Conservation (phyloP, 2,888 invertebrate genomes). For the Drosophila histrio region DNA sequence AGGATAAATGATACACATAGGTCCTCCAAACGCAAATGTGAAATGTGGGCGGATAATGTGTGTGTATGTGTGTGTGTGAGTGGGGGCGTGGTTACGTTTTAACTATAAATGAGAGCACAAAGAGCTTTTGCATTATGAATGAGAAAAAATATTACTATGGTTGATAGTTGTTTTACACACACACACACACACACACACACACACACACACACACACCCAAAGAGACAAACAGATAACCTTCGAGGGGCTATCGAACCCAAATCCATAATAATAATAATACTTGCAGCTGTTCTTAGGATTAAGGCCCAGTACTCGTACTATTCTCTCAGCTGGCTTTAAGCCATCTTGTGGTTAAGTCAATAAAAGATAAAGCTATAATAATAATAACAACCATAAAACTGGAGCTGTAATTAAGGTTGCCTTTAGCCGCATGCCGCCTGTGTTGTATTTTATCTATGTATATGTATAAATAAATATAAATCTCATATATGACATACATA, state of each 20-base stretch:
- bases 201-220: neutral
- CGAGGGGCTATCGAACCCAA: conserved; percentile 20
- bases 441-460: neutral
- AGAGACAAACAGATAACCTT: conserved; percentile 27
- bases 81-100: conserved; percentile 19
- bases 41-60: conserved; percentile 3
- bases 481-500: neutral
- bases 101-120: conserved; percentile 36
- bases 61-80: conserved; percentile 3
- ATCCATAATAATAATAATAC: conserved; percentile 24
- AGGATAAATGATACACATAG: conserved; percentile 57
- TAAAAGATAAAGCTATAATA: conserved; percentile 7
- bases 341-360: conserved; percentile 17
- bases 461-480: conserved; percentile 2
- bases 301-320: conserved; percentile 6
- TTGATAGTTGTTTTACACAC: conserved; percentile 9
- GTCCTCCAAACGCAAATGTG: conserved; percentile 30
- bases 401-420: conserved; percentile 33
- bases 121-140: conserved; percentile 53
- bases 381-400: conserved; percentile 25
- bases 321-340: conserved; percentile 6
- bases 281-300: conserved; percentile 9
- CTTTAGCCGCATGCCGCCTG: conserved; percentile 22
- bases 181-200: neutral
- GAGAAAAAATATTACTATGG: conserved; percentile 24